Base-by-base conservation (phyloP, 2,888 invertebrate genomes). In the Drosophila anomelani region DNA sequence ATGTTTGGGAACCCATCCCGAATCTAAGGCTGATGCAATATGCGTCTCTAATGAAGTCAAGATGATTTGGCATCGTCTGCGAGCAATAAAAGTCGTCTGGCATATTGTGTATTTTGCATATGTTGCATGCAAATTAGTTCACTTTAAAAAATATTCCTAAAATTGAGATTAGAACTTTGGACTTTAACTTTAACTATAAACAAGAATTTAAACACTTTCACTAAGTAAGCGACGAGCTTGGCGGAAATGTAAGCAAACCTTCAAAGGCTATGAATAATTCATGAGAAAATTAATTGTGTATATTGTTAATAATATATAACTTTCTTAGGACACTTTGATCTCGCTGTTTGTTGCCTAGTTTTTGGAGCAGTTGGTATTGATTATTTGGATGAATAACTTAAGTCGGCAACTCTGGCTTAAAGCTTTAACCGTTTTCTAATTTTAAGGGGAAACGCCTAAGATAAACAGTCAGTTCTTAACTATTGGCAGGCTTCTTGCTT, bases 1-100 rank as follows among this genome's bases (percentile, higher is more conserved):
- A 87, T 57, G 13, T 29, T 34, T 3, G 3, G 3, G 39, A 62
- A 61, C 7, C 17, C 17, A 34, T 51, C n/a, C 61, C 34, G 10
- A 61, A 44, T 34, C 43, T 6, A 38, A 55, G 20, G 38, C 55
- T 55, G 56, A 57, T 66, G 75, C 76, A 43, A 68, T 72, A 57
- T 41, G 32, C 12, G 32, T 39, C 39, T 47, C 20, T 26, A 57
- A 67, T 71, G 20, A 58, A 39, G 43, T 63, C 68, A 68, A 58
- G n/a, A 61, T 17, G 60, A 32, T 43, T 43, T 13, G 43, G 34
- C 15, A 36, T 20, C 17, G 61, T 55, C 36, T 23, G 43, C n/a
- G 36, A 8, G 12, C 34, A 43, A 53, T 68, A 29, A 66, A 66
- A 64, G 29, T 20, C 69, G 64, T 66, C 64, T 66, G 64, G 41